Percentiles rank a stretch among this genome's conserved stretches.
Conservation (phyloP, 2,797 vertebrate species). For the Bryconaethiops microstoma region DNA sequence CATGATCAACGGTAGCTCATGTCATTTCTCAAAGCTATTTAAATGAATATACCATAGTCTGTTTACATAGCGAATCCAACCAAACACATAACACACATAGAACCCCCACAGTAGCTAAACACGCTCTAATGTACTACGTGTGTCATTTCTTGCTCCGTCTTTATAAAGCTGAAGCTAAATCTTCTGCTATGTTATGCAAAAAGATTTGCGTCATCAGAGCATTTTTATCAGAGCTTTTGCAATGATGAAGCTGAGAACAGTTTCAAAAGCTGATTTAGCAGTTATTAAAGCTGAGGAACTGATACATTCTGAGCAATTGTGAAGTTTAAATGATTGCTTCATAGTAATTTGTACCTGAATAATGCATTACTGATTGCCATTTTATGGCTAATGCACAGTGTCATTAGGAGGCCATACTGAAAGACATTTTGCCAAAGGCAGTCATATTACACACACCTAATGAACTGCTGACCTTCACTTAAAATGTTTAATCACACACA, state of each 20-base stretch:
- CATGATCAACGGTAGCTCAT: no score
- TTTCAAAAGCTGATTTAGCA: constrained; percentile 18
- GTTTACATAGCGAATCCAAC: no score
- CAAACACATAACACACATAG: no score
- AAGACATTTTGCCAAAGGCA: constrained; percentile 41
- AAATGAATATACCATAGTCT: no score
- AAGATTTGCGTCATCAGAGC: not conserved
- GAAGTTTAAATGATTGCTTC: constrained; percentile 64
- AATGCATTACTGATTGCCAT: constrained; percentile 71
- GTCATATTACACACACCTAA: constrained; percentile 61
- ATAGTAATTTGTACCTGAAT: constrained; percentile 70
- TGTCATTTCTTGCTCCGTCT: no score
- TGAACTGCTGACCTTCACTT: constrained; percentile 49
- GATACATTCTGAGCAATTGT: constrained; percentile 57
- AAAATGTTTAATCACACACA: constrained; percentile 19
- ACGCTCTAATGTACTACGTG: no score
- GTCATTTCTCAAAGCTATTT: no score
- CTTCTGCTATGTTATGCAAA: no score
- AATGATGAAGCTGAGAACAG: constrained; percentile 29
- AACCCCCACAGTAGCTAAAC: no score
- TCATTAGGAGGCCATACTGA: constrained; percentile 64
- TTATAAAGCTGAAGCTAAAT: not conserved
- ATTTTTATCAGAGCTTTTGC: not conserved
- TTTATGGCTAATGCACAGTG: constrained; percentile 64
- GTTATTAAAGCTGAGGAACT: constrained; percentile 42